A percentile compares a stretch with the other conserved stretches of the same genome.
Evolutionary conservation across 1,140 invertebrate genomes (phyloP).

Genomic region (Antheraea pernyi): DNA sequence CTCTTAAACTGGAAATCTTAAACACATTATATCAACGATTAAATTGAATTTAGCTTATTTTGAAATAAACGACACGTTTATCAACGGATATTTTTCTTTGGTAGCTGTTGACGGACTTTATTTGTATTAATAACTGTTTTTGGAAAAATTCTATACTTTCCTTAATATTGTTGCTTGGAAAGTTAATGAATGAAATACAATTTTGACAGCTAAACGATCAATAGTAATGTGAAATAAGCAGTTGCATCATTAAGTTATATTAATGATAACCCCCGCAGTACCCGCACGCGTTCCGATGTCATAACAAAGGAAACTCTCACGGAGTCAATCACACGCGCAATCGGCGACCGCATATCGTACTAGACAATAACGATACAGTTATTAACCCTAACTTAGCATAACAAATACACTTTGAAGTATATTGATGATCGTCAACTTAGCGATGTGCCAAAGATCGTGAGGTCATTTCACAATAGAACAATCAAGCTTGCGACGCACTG

Average conservation of each 20-base stretch:
- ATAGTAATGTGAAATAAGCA: too few species aligned
- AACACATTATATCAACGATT: too few species aligned
- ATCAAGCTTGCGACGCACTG: constrained; percentile 16
- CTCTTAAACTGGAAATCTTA: too few species aligned
- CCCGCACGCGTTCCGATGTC: constrained; percentile 17
- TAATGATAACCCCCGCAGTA: neutral
- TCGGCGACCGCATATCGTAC: constrained; percentile 17
- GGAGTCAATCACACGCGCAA: constrained; percentile 36
- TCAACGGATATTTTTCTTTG: too few species aligned
- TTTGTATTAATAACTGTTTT: too few species aligned
- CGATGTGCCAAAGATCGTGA: constrained; percentile 36
- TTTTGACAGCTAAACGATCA: too few species aligned
- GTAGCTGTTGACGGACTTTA: too few species aligned
- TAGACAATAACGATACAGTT: constrained; percentile 35
- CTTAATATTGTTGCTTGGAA: too few species aligned
- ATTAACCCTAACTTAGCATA: constrained; percentile 38
- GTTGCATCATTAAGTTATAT: neutral
- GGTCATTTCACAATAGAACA: constrained; percentile 31
- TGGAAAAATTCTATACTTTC: too few species aligned
- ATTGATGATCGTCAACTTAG: constrained; percentile 40
- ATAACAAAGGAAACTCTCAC: constrained; percentile 36
- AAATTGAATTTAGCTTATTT: too few species aligned
- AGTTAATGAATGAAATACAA: too few species aligned
- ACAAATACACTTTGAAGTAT: constrained; percentile 40
- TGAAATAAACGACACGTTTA: too few species aligned